Conservation (phyloP, 2,888 invertebrate species). For the Xylota segnis region DNA sequence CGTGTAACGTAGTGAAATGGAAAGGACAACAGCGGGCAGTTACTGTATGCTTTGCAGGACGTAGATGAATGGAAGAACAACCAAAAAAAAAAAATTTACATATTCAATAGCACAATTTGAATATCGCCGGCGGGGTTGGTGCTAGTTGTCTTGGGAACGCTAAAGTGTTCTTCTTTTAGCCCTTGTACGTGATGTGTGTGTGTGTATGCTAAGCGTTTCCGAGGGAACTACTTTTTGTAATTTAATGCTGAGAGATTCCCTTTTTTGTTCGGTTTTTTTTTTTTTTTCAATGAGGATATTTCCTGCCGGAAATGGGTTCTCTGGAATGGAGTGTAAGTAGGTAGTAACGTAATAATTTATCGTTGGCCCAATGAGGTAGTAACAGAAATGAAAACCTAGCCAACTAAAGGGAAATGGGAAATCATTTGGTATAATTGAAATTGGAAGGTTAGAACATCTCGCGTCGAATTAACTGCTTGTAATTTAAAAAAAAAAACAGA, state of each 20-base stretch:
- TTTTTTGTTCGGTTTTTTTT: slow-evolving; percentile 12
- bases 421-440: background rate
- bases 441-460: background rate
- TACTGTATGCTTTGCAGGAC: slow-evolving; percentile 41
- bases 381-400: slow-evolving; percentile 13
- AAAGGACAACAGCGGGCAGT: slow-evolving; percentile 66
- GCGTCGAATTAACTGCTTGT: background rate
- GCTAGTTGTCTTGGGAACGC: slow-evolving; percentile 31
- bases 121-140: slow-evolving; percentile 50
- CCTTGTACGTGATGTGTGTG: background rate
- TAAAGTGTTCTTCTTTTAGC: slow-evolving; percentile 4
- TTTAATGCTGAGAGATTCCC: slow-evolving; percentile 33
- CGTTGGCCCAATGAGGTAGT: background rate
- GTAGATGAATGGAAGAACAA: slow-evolving; percentile 21
- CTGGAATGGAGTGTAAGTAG: slow-evolving; percentile 47
- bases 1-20: slow-evolving; percentile 47
- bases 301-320: slow-evolving; percentile 43
- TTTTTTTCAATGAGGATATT: slow-evolving; percentile 13
- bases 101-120: slow-evolving; percentile 74
- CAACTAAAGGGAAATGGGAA: background rate
- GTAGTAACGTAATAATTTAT: slow-evolving; percentile 47
- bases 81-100: slow-evolving; percentile 45
- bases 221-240: slow-evolving; percentile 34
- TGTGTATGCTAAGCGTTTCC: slow-evolving; percentile 33
- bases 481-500: background rate